Base-by-base conservation (phyloP, 37 sponge, comb jelly and placozoan genomes). In the Beroe forskalii region DNA sequence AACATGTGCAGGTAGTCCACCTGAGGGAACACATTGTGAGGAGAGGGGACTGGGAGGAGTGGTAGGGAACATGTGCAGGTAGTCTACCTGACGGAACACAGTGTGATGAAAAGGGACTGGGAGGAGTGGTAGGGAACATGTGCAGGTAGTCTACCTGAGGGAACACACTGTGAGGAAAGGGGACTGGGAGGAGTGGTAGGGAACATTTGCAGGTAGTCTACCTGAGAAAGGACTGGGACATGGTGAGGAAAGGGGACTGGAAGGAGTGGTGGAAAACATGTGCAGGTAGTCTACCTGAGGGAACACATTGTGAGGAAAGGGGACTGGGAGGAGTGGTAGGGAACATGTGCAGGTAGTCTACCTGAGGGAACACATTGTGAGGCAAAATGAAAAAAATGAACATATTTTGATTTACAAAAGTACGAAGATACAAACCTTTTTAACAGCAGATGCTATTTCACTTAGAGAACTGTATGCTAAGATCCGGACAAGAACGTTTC, bases 381-480 rank as follows among this genome's bases (percentile, higher is more conserved):
- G 55, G 6, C 6, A 48, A n/a, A n/a, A n/a, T n/a, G n/a, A n/a
- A n/a, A n/a, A n/a, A n/a, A n/a, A n/a, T n/a, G n/a, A n/a, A n/a
- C n/a, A n/a, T n/a, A n/a, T n/a, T n/a, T n/a, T n/a, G 55, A 12
- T 48, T 48, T 48, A 17, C 55, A 12, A 12, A 17, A 48, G 55
- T 48, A 48, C 55, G 12, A 48, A 17, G 55, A 48, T 48, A 48
- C 66, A 22, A 64, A 69, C 72, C 72, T 69, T 69, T 37, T 35
- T 69, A 32, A 69, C 72, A 27, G 32, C 72, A 36, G 72, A 32
- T 19, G 72, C 19, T 2, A 69, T 69, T 32, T 69, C 72, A 69
- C 72, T 69, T 1, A 80, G 40, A 28, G 86, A 80, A 27, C 30
- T 80, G 30, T 44, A 80, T n/a, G 86, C 86, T 1, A 80, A 48